Evolutionary conservation across 2,888 invertebrate species (phyloP).

Genomic region (Ectemnius lituratus): DNA sequence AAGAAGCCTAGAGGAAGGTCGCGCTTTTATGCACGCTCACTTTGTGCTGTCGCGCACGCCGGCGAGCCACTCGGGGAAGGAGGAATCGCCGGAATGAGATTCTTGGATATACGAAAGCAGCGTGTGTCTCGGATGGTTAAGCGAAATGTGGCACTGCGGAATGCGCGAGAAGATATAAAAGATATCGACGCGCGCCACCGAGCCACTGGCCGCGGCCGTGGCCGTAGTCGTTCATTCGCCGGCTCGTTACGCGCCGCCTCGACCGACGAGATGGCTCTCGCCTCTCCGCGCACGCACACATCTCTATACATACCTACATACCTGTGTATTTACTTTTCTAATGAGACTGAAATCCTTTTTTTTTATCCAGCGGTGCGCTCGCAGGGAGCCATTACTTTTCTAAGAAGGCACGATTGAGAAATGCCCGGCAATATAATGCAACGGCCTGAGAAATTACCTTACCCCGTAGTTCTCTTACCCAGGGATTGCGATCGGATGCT

Average conservation of each 20-base stretch:
- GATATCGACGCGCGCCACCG: conserved; percentile 35
- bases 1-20: conserved; percentile 59
- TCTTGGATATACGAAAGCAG: conserved; percentile 54
- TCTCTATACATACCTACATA: not conserved
- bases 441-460: not conserved
- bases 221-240: not conserved
- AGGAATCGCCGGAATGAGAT: conserved; percentile 60
- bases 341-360: conserved; percentile 9
- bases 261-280: no score
- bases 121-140: conserved; percentile 52
- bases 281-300: no score
- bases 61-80: conserved; percentile 32
- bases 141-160: conserved; percentile 53
- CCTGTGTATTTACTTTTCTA: conserved; percentile 5
- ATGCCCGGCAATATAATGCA: conserved; percentile 5
- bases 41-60: conserved; percentile 57
- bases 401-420: conserved; percentile 4
- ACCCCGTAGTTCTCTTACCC: not conserved
- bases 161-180: conserved; percentile 44
- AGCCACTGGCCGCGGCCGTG: not conserved
- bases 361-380: not conserved
- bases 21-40: conserved; percentile 61
- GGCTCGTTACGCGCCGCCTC: conserved; percentile 5
- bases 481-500: not conserved
- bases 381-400: no score